Conservation (phyloP, 1,140 invertebrate species). For the Dreissena rostriformis region DNA sequence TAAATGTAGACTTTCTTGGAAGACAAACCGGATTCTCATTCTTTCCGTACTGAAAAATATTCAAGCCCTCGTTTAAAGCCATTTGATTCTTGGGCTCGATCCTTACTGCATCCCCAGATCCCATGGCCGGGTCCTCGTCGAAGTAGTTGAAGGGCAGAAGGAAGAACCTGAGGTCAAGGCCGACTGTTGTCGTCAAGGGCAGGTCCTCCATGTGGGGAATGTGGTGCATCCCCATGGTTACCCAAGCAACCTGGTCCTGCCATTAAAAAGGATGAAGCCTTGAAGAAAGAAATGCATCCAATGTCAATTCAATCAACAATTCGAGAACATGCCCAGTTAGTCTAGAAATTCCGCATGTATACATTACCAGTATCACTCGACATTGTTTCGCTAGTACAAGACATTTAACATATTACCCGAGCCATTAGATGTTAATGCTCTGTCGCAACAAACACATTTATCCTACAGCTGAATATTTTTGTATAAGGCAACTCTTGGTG, state of each 20-base stretch:
- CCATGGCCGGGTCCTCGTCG: constrained; percentile 69
- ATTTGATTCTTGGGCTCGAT: constrained; percentile 46
- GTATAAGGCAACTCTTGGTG: too few species aligned
- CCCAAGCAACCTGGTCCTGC: constrained; percentile 75
- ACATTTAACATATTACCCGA: too few species aligned
- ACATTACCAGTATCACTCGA: too few species aligned
- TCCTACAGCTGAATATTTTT: too few species aligned
- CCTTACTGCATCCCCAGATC: constrained; percentile 66
- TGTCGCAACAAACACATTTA: too few species aligned
- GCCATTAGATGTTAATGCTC: too few species aligned
- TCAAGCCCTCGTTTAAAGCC: constrained; percentile 31
- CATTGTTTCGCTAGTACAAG: too few species aligned
- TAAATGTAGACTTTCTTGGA: not conserved
- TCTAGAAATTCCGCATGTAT: too few species aligned
- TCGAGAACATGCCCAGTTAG: too few species aligned
- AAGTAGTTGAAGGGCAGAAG: constrained; percentile 77
- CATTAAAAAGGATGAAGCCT: not conserved
- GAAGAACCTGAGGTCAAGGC: constrained; percentile 64
- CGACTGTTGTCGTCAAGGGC: constrained; percentile 70
- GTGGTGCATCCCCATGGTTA: constrained; percentile 72
- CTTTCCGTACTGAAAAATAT: constrained; percentile 54
- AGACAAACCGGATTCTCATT: constrained; percentile 6
- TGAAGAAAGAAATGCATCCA: too few species aligned
- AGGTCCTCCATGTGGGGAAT: constrained; percentile 76
- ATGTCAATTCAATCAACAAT: too few species aligned